phyloP scores from a whole-genome alignment of 2,797 vertebrate species.

The Parauchenoglanis ngamensis region DNA sequence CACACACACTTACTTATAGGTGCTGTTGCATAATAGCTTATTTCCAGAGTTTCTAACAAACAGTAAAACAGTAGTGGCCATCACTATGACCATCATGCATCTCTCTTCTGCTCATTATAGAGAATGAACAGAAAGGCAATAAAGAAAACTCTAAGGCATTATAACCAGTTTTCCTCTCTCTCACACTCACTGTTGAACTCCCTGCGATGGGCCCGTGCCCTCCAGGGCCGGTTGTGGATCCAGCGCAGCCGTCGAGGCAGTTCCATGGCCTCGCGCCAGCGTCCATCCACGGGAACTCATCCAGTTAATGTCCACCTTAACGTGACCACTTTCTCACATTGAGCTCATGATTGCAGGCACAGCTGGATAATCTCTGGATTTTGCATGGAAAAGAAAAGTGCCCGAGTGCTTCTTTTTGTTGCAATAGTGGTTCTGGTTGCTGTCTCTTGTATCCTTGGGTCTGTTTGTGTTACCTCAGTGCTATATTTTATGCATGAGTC shows the following conservation, averaged over 20 bases:
- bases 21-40: slow-evolving; percentile 10
- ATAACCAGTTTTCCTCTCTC: neutral
- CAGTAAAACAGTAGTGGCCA: neutral
- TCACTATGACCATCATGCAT: neutral
- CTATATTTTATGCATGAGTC: slow-evolving; percentile 79
- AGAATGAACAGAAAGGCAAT: neutral
- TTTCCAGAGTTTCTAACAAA: neutral
- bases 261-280: slow-evolving; percentile 80
- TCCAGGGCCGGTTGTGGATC: slow-evolving; percentile 83
- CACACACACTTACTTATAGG: too few relatives aligned
- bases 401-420: neutral
- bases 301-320: slow-evolving; percentile 35
- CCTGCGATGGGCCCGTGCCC: slow-evolving; percentile 72
- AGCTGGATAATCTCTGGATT: neutral
- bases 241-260: slow-evolving; percentile 83
- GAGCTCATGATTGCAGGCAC: slow-evolving; percentile 40
- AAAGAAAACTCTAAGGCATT: neutral
- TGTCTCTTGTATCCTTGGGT: slow-evolving; percentile 49
- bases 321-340: neutral
- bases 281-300: slow-evolving; percentile 38
- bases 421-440: slow-evolving; percentile 43
- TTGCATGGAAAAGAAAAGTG: neutral
- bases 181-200: slow-evolving; percentile 86
- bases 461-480: slow-evolving; percentile 59
- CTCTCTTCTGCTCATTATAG: slow-evolving; percentile 15